Percentiles rank a stretch among this genome's conserved stretches.
These are phyloP conservation scores for Drosophila buzzatii DNA, from an alignment of 2,888 invertebrate genomes.

Conservation along the genomic window DNA sequence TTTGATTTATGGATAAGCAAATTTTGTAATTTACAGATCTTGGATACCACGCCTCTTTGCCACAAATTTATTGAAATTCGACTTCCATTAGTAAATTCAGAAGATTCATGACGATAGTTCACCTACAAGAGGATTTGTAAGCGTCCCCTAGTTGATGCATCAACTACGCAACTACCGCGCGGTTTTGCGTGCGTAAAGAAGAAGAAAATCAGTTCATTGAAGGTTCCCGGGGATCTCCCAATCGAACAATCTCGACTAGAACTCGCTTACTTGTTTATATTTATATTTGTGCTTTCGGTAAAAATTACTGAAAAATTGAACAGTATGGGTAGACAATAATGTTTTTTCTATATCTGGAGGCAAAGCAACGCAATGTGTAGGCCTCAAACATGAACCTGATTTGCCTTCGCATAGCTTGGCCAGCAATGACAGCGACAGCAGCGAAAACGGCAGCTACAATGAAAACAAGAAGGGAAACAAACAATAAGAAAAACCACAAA, in stretches of 20 bases:
- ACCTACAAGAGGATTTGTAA: too few species aligned
- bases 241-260: neutral
- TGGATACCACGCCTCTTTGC: too few species aligned
- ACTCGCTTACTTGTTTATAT: neutral
- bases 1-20: too few species aligned
- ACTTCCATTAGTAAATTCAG: too few species aligned
- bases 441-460: slow-evolving; percentile 58
- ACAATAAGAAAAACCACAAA: slow-evolving; percentile 79
- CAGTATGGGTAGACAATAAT: slow-evolving; percentile 31
- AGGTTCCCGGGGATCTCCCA: too few species aligned
- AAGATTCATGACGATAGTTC: too few species aligned
- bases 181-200: too few species aligned
- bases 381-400: slow-evolving; percentile 60
- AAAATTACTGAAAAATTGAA: neutral
- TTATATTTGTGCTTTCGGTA: neutral
- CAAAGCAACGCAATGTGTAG: slow-evolving; percentile 25
- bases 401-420: slow-evolving; percentile 53
- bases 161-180: too few species aligned
- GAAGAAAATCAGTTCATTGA: too few species aligned
- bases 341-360: slow-evolving; percentile 40
- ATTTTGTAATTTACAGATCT: too few species aligned
- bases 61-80: too few species aligned
- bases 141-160: too few species aligned
- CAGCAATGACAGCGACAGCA: slow-evolving; percentile 57
- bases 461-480: slow-evolving; percentile 70